Percentiles rank a stretch among this genome's conserved stretches.
Conservation (phyloP, 2,888 invertebrate species). For the Pollenia angustigena region DNA sequence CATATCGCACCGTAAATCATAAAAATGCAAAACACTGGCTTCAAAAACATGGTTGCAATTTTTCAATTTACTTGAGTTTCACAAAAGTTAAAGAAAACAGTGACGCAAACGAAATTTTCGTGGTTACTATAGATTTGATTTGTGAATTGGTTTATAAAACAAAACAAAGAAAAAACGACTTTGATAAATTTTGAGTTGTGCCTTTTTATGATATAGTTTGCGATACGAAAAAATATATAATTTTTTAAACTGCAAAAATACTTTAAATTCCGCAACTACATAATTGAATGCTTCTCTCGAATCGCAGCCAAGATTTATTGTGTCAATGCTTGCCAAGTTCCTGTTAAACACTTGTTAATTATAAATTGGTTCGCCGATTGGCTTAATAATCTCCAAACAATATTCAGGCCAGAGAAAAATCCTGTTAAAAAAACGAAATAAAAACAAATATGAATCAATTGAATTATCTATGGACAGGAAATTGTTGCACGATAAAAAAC, state of each 20-base stretch:
- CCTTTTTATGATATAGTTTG: too few relatives aligned
- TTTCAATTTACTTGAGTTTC: too few relatives aligned
- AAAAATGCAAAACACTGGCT: too few relatives aligned
- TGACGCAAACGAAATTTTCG: too few relatives aligned
- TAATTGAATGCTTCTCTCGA: background rate
- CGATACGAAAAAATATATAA: too few relatives aligned
- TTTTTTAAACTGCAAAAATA: background rate
- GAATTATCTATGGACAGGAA: constrained; percentile 16
- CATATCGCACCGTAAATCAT: too few relatives aligned
- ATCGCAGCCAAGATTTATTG: background rate
- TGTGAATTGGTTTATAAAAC: too few relatives aligned
- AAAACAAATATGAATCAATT: background rate
- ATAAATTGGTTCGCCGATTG: constrained; percentile 36
- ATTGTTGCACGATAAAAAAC: background rate
- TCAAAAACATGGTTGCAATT: too few relatives aligned
- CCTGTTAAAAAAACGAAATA: constrained; percentile 16
- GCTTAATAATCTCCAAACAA: constrained; percentile 8
- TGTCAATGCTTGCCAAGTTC: constrained; percentile 23
- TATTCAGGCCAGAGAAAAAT: background rate
- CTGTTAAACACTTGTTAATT: constrained; percentile 34
- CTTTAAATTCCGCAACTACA: background rate
- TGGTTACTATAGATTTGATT: too few relatives aligned
- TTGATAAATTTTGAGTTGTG: too few relatives aligned
- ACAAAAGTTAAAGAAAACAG: too few relatives aligned
- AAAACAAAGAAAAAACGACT: too few relatives aligned